These are phyloP conservation scores for Urocitellus parryii DNA, from an alignment of 2,113 vertebrate genomes.

Conservation along the genomic window DNA sequence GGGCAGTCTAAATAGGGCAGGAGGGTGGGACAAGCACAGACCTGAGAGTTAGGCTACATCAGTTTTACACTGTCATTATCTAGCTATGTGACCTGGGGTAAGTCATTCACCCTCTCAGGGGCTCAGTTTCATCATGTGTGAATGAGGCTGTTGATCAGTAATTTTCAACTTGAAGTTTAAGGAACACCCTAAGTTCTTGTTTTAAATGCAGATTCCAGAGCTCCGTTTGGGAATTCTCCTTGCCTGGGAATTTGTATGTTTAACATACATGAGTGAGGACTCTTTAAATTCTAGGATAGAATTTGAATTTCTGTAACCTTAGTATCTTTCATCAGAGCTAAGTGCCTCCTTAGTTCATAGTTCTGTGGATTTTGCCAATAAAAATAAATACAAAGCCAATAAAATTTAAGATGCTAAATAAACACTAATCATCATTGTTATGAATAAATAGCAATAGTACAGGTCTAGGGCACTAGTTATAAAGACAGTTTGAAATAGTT, in stretches of 20 bases:
- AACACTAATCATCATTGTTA: neutral
- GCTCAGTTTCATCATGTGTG: neutral
- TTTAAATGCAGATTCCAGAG: slow-evolving; percentile 30
- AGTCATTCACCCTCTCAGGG: neutral
- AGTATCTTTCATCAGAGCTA: neutral
- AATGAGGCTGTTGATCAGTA: neutral
- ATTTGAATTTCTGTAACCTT: slow-evolving; percentile 13
- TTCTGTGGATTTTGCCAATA: slow-evolving; percentile 46
- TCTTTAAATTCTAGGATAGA: slow-evolving; percentile 11
- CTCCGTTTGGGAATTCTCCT: neutral
- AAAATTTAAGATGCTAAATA: slow-evolving; percentile 36
- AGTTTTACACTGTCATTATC: neutral
- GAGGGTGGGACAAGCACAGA: neutral
- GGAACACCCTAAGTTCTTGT: neutral
- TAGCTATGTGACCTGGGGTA: neutral
- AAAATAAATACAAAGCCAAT: slow-evolving; percentile 30
- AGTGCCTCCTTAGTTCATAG: slow-evolving; percentile 23
- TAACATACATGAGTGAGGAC: neutral
- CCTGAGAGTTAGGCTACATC: neutral
- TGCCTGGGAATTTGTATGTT: neutral
- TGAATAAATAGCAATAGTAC: neutral
- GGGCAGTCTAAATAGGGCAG: neutral
- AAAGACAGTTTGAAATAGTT: slow-evolving; percentile 22
- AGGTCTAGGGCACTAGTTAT: neutral
- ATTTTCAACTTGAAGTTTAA: slow-evolving; percentile 46